These are phyloP conservation scores for Drosophila austrosaltans DNA, from an alignment of 2,888 invertebrate species.

Conservation along the genomic window DNA sequence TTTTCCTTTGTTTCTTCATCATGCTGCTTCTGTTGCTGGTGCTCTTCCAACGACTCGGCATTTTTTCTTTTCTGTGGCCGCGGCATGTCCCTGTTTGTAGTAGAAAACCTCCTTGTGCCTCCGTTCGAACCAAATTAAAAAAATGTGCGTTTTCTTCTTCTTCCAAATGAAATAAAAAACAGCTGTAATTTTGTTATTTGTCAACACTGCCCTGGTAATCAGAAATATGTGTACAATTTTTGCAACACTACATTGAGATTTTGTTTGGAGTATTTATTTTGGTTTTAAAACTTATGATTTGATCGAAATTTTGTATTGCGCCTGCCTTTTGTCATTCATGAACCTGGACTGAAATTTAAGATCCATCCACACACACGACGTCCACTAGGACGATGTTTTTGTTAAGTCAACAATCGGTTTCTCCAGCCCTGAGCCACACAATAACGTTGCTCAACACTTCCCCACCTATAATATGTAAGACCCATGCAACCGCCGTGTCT, in stretches of 20 bases:
- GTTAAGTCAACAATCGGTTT: neutral
- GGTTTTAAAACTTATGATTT: slow-evolving; percentile 21
- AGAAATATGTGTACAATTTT: slow-evolving; percentile 21
- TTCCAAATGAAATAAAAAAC: slow-evolving; percentile 45
- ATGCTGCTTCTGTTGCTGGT: neutral
- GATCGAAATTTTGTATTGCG: slow-evolving; percentile 6
- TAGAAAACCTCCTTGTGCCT: neutral
- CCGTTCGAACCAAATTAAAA: slow-evolving; percentile 33
- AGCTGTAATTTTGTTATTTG: slow-evolving; percentile 66
- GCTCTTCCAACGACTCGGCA: slow-evolving; percentile 21
- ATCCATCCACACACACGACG: neutral
- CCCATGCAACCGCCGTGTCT: neutral
- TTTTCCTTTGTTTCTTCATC: neutral
- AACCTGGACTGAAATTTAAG: too few species aligned
- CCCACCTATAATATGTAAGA: neutral
- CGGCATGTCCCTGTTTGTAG: slow-evolving; percentile 46
- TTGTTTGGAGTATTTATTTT: slow-evolving; percentile 3
- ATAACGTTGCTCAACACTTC: slow-evolving; percentile 9
- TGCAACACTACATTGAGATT: slow-evolving; percentile 9
- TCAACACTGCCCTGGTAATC: slow-evolving; percentile 48
- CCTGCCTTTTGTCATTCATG: slow-evolving; percentile 5
- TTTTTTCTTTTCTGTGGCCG: slow-evolving; percentile 46
- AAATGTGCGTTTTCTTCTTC: slow-evolving; percentile 73
- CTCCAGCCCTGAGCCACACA: neutral
- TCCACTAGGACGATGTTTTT: slow-evolving; percentile 1